Base-by-base conservation (phyloP, 2,888 invertebrate species). In the Bhutanitis thaidina region DNA sequence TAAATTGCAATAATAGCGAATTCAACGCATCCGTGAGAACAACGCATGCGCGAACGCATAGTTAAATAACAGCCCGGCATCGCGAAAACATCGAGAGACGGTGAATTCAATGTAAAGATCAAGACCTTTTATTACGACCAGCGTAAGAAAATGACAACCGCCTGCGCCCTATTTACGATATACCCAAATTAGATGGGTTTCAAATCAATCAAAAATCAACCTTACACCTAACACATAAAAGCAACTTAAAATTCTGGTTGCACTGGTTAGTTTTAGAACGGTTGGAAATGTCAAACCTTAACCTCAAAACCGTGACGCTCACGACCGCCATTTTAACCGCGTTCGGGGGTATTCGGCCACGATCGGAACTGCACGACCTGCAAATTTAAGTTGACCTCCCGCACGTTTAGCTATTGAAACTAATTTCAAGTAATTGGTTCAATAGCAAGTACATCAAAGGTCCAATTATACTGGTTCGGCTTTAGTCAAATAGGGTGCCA, bases 251-350 rank as follows among this genome's bases (percentile, higher is more conserved):
- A 20, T 29, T 29, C 36, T 40, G 27, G 36, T 53, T 52, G 37
- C 35, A 57, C 59, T 64, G 59, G 41, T 32, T 34, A 20, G 40
- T 68, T 69, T 80, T 77, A 77, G 75, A 78, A 77, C 73, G 77
- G 71, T 71, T 76, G 71, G 74, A 86, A 87, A 88, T 86, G 83
- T 82, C 84, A 87, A 87, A 86, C 88, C 88, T 88, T 88, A 85
- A 89, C 88, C 88, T 89, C 85, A 85, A 88, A 88, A 87, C 82
- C 80, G 77, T 84, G 87, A 83, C 80, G 81, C 63, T 53, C 56
- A 55, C 61, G 74, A 65, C 51, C 76, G 85, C 85, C 85, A 86
- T 85, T 64, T 84, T 86, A 72, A 77, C 53, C 53, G 45, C 56
- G 59, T 71, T 83, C 83, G 84, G 73, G 56, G 62, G 53, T 62